These are phyloP conservation scores for Hypsopygia costalis DNA, from an alignment of 2,888 invertebrate species.

Conservation along the genomic window DNA sequence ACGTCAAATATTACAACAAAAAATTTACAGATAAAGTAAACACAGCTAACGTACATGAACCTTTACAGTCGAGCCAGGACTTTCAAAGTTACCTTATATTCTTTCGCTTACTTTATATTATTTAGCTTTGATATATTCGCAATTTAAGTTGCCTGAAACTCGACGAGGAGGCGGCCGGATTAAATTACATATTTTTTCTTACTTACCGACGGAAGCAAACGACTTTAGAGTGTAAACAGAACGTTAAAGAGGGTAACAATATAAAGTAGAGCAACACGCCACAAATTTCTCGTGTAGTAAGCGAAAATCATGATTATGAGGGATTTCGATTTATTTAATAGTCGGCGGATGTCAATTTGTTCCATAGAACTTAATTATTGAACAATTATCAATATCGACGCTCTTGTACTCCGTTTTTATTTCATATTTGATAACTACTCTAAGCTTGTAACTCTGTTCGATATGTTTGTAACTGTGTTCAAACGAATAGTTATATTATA, in stretches of 20 bases:
- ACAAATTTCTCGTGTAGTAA: slow-evolving; percentile 9
- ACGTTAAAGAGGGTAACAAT: slow-evolving; percentile 23
- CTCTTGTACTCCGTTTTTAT: too few relatives aligned
- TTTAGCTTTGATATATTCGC: slow-evolving; percentile 76
- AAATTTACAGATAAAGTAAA: background rate
- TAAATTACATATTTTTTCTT: slow-evolving; percentile 64
- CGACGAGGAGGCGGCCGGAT: slow-evolving; percentile 58
- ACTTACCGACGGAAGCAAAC: slow-evolving; percentile 46
- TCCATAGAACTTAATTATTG: too few relatives aligned
- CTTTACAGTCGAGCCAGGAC: slow-evolving; percentile 38
- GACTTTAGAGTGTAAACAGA: slow-evolving; percentile 52
- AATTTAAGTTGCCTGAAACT: slow-evolving; percentile 76
- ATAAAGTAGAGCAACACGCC: slow-evolving; percentile 9
- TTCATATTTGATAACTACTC: too few relatives aligned
- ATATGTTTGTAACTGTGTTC: too few relatives aligned
- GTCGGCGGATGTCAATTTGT: too few relatives aligned
- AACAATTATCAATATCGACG: too few relatives aligned
- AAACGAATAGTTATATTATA: too few relatives aligned
- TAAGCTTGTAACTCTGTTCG: too few relatives aligned
- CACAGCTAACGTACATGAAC: slow-evolving; percentile 19
- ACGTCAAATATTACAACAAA: too few relatives aligned
- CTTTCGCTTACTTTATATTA: slow-evolving; percentile 69
- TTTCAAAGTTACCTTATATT: slow-evolving; percentile 62
- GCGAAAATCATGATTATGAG: too few relatives aligned
- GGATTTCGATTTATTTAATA: too few relatives aligned